Evolutionary conservation across 1,140 invertebrate genomes (phyloP).

Genomic region (Coptotermes formosanus): DNA sequence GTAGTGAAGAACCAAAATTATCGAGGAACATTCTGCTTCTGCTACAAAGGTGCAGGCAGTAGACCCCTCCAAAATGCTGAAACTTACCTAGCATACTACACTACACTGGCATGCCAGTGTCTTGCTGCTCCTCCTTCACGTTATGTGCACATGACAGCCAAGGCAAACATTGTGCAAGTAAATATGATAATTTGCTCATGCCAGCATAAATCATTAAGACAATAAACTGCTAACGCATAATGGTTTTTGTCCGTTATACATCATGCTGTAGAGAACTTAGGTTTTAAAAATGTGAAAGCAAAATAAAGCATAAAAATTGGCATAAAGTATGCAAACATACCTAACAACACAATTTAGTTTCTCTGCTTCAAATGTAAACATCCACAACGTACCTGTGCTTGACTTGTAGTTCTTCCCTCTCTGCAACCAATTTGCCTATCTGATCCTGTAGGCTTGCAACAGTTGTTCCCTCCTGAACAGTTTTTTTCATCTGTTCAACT

Average conservation of each 20-base stretch:
- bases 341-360: background rate
- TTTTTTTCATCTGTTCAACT: background rate
- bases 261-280: background rate
- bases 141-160: background rate
- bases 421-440: slow-evolving; percentile 20
- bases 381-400: slow-evolving; percentile 32
- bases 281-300: background rate
- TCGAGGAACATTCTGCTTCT: too few species aligned
- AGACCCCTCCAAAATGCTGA: too few species aligned
- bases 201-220: background rate
- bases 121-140: too few species aligned
- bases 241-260: background rate
- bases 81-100: too few species aligned
- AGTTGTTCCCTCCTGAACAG: slow-evolving; percentile 20
- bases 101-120: too few species aligned
- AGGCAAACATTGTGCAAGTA: background rate
- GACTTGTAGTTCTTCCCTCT: slow-evolving; percentile 30
- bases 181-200: background rate
- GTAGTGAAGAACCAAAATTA: too few species aligned
- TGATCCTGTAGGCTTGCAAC: slow-evolving; percentile 25
- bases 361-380: background rate
- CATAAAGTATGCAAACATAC: background rate
- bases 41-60: too few species aligned
- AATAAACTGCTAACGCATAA: background rate
- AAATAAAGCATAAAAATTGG: background rate